Evolutionary conservation across 2,113 vertebrate species (phyloP).

Genomic region (Corydoras sp.): DNA sequence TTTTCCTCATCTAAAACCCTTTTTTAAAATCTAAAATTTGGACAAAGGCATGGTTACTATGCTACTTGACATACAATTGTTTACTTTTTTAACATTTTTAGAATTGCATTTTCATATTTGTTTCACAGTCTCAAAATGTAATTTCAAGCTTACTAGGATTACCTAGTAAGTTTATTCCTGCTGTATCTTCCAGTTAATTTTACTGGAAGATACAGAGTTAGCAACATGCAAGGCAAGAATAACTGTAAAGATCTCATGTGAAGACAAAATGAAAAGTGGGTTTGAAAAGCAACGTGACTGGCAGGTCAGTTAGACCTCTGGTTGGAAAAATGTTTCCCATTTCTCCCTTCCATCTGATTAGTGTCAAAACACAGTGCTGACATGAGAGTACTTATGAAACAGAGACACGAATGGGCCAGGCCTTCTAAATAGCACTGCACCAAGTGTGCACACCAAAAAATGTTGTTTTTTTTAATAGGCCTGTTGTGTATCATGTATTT

Average conservation of each 20-base stretch:
- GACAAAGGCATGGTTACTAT: no score
- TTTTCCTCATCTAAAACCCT: no score
- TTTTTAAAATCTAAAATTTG: no score
- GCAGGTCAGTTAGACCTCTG: constrained; percentile 17
- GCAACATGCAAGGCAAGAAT: background rate
- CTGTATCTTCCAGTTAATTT: no score
- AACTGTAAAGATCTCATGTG: background rate
- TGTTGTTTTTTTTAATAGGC: no score
- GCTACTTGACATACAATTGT: no score
- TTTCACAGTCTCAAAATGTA: no score
- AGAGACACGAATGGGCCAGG: constrained; percentile 38
- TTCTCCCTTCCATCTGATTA: constrained; percentile 52
- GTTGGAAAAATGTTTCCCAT: constrained; percentile 43
- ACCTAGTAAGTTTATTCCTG: no score
- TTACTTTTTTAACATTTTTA: no score
- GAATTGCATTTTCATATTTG: no score
- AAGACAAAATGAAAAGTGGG: constrained; percentile 22
- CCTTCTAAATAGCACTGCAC: constrained; percentile 39
- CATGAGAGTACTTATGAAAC: constrained; percentile 53
- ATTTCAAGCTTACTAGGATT: no score
- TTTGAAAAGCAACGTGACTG: constrained; percentile 44
- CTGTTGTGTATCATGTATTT: background rate
- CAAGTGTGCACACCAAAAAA: background rate
- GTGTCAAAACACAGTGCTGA: constrained; percentile 51
- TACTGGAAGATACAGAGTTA: no score